A percentile compares a stretch with the other conserved stretches of the same genome.
phyloP scores from a whole-genome alignment of 1,140 invertebrate species.

The Wasmannia auropunctata region DNA sequence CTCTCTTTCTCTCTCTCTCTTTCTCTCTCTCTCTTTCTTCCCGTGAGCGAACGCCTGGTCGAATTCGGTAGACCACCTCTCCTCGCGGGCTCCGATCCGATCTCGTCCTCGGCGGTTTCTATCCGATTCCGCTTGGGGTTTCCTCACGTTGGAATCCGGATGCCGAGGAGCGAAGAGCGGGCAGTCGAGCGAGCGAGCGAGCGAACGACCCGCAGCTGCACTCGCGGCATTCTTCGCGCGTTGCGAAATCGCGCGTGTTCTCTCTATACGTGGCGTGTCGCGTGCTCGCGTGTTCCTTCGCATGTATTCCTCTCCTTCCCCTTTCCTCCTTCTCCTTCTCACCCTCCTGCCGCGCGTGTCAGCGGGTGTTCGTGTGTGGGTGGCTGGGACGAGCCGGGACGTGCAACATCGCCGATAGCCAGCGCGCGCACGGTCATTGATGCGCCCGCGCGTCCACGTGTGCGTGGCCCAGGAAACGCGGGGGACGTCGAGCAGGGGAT shows the following conservation, averaged over 20 bases:
- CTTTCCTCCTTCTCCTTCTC: neutral
- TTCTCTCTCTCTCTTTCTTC: neutral
- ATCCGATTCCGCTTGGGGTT: conserved; percentile 38
- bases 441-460: neutral
- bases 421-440: conserved; percentile 1
- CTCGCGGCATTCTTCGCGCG: conserved; percentile 52
- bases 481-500: neutral
- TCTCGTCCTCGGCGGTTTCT: neutral
- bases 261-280: conserved; percentile 26
- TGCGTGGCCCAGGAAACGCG: neutral
- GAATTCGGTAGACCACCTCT: neutral
- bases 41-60: neutral
- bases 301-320: neutral
- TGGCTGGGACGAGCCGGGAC: neutral
- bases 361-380: conserved; percentile 36
- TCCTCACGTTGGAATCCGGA: conserved; percentile 54
- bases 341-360: neutral
- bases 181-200: neutral
- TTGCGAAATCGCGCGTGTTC: conserved; percentile 48
- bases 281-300: conserved; percentile 24
- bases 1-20: neutral
- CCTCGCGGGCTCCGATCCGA: neutral
- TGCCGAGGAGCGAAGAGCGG: neutral
- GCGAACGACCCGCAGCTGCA: conserved; percentile 36
- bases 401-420: neutral